These are phyloP conservation scores for Monoplex corrugatus DNA, from an alignment of 2,888 invertebrate species.

Conservation along the genomic window DNA sequence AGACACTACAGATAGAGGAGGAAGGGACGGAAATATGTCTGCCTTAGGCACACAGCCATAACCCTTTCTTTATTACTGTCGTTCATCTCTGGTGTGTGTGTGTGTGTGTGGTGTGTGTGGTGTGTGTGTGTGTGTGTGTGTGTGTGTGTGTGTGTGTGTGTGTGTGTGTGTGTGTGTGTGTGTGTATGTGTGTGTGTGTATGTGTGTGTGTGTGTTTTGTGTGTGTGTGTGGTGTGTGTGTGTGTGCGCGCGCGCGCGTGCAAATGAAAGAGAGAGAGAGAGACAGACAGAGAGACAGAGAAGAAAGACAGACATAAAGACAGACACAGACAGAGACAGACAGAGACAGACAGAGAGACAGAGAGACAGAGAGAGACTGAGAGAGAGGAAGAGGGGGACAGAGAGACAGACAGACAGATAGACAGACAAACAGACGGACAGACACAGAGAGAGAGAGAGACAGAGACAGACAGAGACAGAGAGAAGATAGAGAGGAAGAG, in stretches of 20 bases:
- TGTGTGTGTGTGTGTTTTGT: not conserved
- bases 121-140: not conserved
- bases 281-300: not conserved
- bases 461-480: not conserved
- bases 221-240: not conserved
- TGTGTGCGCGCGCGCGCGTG: not conserved
- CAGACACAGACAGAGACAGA: not conserved
- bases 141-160: not conserved
- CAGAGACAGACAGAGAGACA: not conserved
- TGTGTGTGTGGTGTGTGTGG: no score
- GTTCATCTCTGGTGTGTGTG: no score
- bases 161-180: not conserved
- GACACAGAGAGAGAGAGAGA: not conserved
- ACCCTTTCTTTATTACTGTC: no score
- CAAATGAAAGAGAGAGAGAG: not conserved
- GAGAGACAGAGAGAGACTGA: conserved; percentile 1
- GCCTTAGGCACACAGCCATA: no score
- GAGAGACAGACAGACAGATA: not conserved
- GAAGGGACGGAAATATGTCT: no score
- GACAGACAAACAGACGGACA: no score
- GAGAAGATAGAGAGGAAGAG: not conserved
- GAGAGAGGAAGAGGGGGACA: not conserved
- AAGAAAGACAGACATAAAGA: no score
- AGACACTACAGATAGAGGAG: no score
- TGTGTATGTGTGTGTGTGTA: not conserved